Evolutionary conservation across 2,888 invertebrate genomes (phyloP), one percentile per base, ranked within the genome.

Genomic region (Phasia obesa): DNA sequence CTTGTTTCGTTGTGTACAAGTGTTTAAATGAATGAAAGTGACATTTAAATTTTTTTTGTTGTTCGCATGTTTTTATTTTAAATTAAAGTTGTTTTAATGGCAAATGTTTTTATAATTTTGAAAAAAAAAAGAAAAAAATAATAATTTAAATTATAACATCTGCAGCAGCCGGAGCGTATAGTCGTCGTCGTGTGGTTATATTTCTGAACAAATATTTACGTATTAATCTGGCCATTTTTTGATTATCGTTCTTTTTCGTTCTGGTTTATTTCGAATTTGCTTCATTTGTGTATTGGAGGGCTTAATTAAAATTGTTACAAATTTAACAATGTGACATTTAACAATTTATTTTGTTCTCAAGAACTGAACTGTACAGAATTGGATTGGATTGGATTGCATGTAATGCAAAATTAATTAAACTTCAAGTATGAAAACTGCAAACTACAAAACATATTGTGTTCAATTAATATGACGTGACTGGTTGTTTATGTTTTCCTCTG

Each of bases 261-360:
- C n/a, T 59, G 47, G 6, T 69, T 57, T 31, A 76, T 42, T 59
- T 25, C 27, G 31, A 27, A 44, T 62, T 62, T 23, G 53, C 23
- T 77, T 69, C 27, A 70, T 47, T 59, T 47, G 25, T 55, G 44
- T 67, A 47, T 70, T 70, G 70, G 47, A 77, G 77, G 71, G 73
- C 77, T 74, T 73, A 82, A 82, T 82, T 82, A 82, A 82, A 78
- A 78, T 78, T 75, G 60, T 74, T 57, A 59, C 70, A 73, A 82
- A 78, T 74, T 78, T 70, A 65, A 23, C 74, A 38, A 69, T 78
- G 67, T 77, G 81, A 78, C 78, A 74, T 74, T 55, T 69, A 69
- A 74, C 82, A 78, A 82, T 82, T 82, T 75, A 82, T 82, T 74
- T 82, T 57, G 38, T 67, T 73, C 47, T 59, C 49, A 25, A 62